These are phyloP conservation scores for Astreopora myriophthalma DNA, from an alignment of 64 coral and sea anemone genomes.

Conservation along the genomic window DNA sequence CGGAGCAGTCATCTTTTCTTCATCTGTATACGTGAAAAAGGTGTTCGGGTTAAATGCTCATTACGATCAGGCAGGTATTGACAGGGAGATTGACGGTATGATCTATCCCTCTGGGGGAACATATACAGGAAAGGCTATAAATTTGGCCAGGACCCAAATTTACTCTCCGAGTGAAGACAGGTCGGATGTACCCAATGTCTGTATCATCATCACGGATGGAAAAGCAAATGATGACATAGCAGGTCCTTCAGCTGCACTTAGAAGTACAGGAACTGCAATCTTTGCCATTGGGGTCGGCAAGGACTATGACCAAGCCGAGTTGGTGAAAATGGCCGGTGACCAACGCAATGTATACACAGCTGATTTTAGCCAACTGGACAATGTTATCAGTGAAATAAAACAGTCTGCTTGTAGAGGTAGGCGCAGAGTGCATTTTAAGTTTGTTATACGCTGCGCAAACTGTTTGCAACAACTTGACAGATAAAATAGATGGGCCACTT, in stretches of 20 bases:
- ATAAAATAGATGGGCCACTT: too few species aligned
- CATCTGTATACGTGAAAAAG: neutral
- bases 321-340: constrained; percentile 27
- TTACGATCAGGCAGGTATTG: constrained; percentile 18
- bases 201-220: constrained; percentile 74
- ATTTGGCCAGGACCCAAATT: neutral
- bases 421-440: too few species aligned
- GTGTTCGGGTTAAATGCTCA: constrained; percentile 2
- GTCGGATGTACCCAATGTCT: constrained; percentile 51
- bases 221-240: constrained; percentile 11
- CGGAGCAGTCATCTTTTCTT: constrained; percentile 61
- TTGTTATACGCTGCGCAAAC: too few species aligned
- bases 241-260: constrained; percentile 16
- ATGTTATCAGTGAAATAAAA: constrained; percentile 65
- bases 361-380: constrained; percentile 52
- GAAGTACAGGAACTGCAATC: neutral
- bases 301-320: neutral
- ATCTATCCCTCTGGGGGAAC: constrained; percentile 70
- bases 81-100: constrained; percentile 21
- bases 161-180: constrained; percentile 21
- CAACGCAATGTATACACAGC: constrained; percentile 37
- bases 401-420: constrained; percentile 60
- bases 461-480: too few species aligned
- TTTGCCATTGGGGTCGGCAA: constrained; percentile 64
- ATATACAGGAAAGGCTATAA: constrained; percentile 56